Conservation (phyloP, 2,113 vertebrate genomes). For the Poeciliopsis turrubarensis region DNA sequence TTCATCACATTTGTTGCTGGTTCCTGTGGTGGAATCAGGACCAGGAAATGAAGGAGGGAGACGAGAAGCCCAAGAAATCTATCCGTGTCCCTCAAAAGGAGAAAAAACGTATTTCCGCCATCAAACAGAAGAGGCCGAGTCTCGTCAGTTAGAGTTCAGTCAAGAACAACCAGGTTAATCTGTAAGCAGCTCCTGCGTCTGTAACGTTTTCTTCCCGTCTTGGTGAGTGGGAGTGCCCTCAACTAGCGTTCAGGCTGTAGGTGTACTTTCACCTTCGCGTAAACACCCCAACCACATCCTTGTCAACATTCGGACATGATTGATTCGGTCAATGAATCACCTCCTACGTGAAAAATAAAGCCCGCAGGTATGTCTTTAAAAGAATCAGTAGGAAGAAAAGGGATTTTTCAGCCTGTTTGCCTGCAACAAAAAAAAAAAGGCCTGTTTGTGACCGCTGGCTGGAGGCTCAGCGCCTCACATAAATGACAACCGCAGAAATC, state of each 20-base stretch:
- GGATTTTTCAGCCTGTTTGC: slow-evolving; percentile 2
- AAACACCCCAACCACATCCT: slow-evolving; percentile 5
- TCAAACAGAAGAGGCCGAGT: background rate
- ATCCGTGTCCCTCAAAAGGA: background rate
- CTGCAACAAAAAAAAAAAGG: slow-evolving; percentile 20
- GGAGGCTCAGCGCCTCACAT: slow-evolving; percentile 13
- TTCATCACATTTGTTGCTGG: background rate
- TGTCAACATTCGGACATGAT: background rate
- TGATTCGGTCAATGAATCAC: slow-evolving; percentile 3
- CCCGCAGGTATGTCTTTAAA: slow-evolving; percentile 15
- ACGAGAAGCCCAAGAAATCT: background rate
- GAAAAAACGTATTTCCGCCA: background rate
- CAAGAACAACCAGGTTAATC: slow-evolving; percentile 22
- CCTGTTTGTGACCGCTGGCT: slow-evolving; percentile 18
- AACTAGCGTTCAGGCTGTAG: background rate
- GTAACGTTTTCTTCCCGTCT: background rate
- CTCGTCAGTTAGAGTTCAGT: background rate
- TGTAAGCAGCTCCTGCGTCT: background rate
- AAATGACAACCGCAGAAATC: slow-evolving; percentile 28
- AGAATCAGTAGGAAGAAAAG: background rate
- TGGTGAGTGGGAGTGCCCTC: background rate
- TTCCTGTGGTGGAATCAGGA: background rate
- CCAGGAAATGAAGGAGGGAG: background rate
- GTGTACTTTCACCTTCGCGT: slow-evolving; percentile 2
- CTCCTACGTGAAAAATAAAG: slow-evolving; percentile 5